Evolutionary conservation across 2,888 invertebrate species (phyloP).

Genomic region (Agriopis leucophaearia): DNA sequence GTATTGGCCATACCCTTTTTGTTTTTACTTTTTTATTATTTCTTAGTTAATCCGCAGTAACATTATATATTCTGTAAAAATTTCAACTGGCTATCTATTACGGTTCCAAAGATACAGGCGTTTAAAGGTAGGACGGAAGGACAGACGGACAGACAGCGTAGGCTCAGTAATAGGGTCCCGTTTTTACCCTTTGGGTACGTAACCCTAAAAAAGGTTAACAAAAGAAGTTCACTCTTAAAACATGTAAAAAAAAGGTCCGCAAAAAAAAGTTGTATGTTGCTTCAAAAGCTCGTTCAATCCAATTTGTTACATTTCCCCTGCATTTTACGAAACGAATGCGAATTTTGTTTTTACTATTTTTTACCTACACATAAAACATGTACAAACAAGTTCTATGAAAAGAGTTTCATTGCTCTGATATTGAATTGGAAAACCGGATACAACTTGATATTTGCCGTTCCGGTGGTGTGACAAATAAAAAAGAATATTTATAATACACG

Average conservation of each 20-base stretch:
- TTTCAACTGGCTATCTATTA: no score
- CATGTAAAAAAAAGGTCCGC: not conserved
- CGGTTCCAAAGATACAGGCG: no score
- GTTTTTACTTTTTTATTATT: no score
- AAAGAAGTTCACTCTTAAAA: not conserved
- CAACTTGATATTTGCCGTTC: slow-evolving; percentile 10
- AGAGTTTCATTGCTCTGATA: slow-evolving; percentile 7
- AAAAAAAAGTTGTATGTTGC: not conserved
- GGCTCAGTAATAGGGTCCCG: no score
- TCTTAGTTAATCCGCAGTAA: no score
- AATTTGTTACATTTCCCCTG: slow-evolving; percentile 7
- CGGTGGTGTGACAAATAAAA: slow-evolving; percentile 6
- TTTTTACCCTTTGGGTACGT: no score
- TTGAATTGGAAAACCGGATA: slow-evolving; percentile 14
- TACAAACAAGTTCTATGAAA: slow-evolving; percentile 2
- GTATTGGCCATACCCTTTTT: no score
- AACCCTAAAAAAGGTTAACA: not conserved
- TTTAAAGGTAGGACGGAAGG: no score
- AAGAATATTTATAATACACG: not conserved
- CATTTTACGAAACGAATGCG: not conserved
- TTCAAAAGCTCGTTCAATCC: slow-evolving; percentile 3
- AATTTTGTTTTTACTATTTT: slow-evolving; percentile 14
- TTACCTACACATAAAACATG: no score
- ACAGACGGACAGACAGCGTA: no score
- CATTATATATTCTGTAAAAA: no score